phyloP scores from a whole-genome alignment of 2,888 invertebrate species.

The Biston stratarius region DNA sequence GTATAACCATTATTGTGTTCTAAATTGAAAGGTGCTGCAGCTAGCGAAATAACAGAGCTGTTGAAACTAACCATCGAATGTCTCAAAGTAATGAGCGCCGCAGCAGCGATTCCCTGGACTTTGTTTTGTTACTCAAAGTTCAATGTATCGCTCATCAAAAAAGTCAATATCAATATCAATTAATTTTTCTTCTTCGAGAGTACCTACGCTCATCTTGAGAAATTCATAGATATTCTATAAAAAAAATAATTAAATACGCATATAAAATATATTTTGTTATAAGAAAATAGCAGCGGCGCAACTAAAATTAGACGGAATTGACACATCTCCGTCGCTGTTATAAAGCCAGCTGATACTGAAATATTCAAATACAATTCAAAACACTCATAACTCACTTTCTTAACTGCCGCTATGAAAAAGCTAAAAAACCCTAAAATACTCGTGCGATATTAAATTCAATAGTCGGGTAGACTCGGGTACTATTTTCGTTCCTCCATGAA shows the following conservation, averaged over 20 bases:
- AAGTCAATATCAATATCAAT: background rate
- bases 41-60: too few species aligned
- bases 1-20: too few species aligned
- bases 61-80: too few species aligned
- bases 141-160: too few species aligned
- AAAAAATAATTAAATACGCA: background rate
- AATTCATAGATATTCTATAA: background rate
- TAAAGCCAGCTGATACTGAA: conserved; percentile 56
- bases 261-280: conserved; percentile 2
- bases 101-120: too few species aligned
- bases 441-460: conserved; percentile 68
- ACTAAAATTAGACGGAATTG: conserved; percentile 27
- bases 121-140: too few species aligned
- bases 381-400: conserved; percentile 59
- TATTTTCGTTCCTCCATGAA: conserved; percentile 77
- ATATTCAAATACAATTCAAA: conserved; percentile 61
- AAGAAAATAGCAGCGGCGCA: conserved; percentile 6
- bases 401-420: conserved; percentile 45
- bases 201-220: too few species aligned
- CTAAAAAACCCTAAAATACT: conserved; percentile 58
- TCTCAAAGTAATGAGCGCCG: too few species aligned
- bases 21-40: background rate
- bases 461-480: conserved; percentile 49
- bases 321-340: conserved; percentile 36
- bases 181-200: too few species aligned